A percentile compares a stretch with the other conserved stretches of the same genome.
Evolutionary conservation across 2,113 vertebrate genomes (phyloP).

Genomic region (Callionymus lyra): DNA sequence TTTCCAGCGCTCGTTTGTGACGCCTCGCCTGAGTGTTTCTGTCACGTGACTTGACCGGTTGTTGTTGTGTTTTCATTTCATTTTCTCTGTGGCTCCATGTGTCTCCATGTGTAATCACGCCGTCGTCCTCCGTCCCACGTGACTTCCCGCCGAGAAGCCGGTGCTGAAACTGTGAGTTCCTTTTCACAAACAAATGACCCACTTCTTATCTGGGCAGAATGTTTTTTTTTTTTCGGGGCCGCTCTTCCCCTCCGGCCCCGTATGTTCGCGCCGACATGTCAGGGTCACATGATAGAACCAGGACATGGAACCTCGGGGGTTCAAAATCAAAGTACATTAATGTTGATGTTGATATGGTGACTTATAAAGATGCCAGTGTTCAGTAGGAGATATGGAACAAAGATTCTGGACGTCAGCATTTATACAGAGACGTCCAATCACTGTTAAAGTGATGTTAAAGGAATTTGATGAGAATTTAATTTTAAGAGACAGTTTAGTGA

Average conservation of each 20-base stretch:
- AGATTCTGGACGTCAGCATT: no score
- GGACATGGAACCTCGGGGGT: no score
- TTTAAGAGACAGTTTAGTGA: no score
- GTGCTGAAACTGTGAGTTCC: slow-evolving; percentile 31
- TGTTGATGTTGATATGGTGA: no score
- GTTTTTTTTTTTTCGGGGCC: slow-evolving; percentile 8
- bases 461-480: no score
- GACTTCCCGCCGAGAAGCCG: slow-evolving; percentile 14
- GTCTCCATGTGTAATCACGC: slow-evolving; percentile 11
- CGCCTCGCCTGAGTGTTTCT: slow-evolving; percentile 14
- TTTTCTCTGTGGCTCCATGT: slow-evolving; percentile 3
- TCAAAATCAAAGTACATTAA: no score
- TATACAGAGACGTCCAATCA: no score
- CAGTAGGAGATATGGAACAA: no score
- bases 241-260: slow-evolving; percentile 34
- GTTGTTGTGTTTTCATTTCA: no score
- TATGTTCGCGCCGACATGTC: slow-evolving; percentile 7
- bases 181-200: slow-evolving; percentile 15
- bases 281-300: slow-evolving; percentile 26
- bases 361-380: no score
- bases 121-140: slow-evolving; percentile 18
- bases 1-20: not conserved
- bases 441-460: no score
- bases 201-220: slow-evolving; percentile 29
- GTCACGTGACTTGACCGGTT: no score